Evolutionary conservation across 2,888 invertebrate genomes (phyloP).

Genomic region (Mylabris sibirica): DNA sequence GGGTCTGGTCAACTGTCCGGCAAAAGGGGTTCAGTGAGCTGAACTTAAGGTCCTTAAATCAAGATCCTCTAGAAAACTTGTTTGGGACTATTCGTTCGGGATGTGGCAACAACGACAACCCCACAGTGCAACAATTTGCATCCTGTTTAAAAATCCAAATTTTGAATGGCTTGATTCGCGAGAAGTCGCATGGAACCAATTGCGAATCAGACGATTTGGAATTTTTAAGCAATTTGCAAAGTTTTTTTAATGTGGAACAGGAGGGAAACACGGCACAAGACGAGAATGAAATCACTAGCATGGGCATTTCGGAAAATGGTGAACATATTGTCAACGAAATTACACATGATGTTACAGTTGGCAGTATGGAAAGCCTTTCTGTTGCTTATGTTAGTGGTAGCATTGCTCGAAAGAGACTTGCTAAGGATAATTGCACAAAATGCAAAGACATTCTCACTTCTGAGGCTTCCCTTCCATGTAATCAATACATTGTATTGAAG

Average conservation of each 20-base stretch:
- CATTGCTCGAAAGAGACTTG: not conserved
- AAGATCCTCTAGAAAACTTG: slow-evolving; percentile 15
- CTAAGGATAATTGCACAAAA: not conserved
- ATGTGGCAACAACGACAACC: slow-evolving; percentile 13
- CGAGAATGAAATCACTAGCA: not conserved
- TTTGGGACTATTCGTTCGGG: slow-evolving; percentile 14
- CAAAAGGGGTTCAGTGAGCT: not conserved
- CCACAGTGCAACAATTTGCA: slow-evolving; percentile 15
- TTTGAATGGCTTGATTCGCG: not conserved
- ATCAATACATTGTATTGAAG: not conserved
- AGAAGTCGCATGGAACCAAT: not conserved
- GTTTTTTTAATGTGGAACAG: not conserved
- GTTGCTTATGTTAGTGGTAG: not conserved
- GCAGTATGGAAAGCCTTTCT: not conserved
- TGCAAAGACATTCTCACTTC: not conserved
- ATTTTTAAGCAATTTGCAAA: not conserved
- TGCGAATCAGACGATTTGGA: not conserved
- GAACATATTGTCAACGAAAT: not conserved
- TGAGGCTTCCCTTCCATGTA: not conserved
- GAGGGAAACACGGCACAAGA: not conserved
- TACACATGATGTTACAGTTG: not conserved
- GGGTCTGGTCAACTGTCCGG: not conserved
- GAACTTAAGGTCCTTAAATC: not conserved
- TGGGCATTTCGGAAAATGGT: not conserved
- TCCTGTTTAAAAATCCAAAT: slow-evolving; percentile 11